phyloP scores from a whole-genome alignment of 2,888 invertebrate species.

The Gandaritis pyraliata region DNA sequence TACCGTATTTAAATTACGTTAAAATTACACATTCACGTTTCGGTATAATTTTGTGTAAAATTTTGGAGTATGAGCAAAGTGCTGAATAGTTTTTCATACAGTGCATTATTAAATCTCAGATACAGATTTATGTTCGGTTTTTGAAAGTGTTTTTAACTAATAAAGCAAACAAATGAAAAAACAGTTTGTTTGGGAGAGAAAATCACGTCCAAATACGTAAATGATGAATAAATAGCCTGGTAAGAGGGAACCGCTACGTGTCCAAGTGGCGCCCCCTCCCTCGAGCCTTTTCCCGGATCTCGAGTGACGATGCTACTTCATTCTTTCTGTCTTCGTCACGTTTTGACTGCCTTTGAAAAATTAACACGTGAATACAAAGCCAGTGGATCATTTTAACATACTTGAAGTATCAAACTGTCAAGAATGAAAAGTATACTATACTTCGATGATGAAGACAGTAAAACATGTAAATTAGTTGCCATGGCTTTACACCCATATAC shows the following conservation, averaged over 20 bases:
- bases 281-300: constrained; percentile 62
- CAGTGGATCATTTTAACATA: not conserved
- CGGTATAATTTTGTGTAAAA: not conserved
- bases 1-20: constrained; percentile 55
- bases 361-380: constrained; percentile 40
- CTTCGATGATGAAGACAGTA: no score
- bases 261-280: constrained; percentile 67
- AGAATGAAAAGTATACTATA: no score
- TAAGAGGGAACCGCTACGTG: constrained; percentile 67
- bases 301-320: constrained; percentile 67
- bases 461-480: no score
- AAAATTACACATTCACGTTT: not conserved
- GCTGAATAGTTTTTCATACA: not conserved
- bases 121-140: no score
- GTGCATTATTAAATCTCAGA: not conserved
- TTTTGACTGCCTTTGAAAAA: constrained; percentile 50
- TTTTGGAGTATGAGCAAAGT: not conserved
- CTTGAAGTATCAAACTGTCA: not conserved
- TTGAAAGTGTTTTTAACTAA: not conserved
- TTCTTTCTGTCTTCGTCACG: constrained; percentile 41
- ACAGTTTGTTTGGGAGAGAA: constrained; percentile 67
- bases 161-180: constrained; percentile 69
- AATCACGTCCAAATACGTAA: constrained; percentile 81
- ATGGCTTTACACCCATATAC: no score
- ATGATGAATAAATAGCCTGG: constrained; percentile 76